These are phyloP conservation scores for western clawed frog (Xenopus tropicalis) DNA, from an alignment of 2,113 vertebrate species.

Conservation along the genomic window UCB_Xtro_10.0 CM004444.2:30616001-30616500, in stretches of 20 bases:
- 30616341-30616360: slow-evolving; percentile 46
- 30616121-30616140: no score
- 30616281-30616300: background rate
- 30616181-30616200: no score
- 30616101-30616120: no score
- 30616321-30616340: slow-evolving; percentile 12
- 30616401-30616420: slow-evolving; percentile 66
- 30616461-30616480: slow-evolving; percentile 33
- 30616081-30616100: no score
- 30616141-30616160: no score
- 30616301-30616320: background rate
- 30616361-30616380: slow-evolving; percentile 46
- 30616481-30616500: slow-evolving; percentile 7
- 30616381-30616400: slow-evolving; percentile 64
- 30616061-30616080: no score
- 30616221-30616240: no score
- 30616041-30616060: no score
- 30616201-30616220: no score
- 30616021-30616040: no score
- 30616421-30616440: slow-evolving; percentile 62
- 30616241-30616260: background rate
- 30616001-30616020: no score
- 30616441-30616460: slow-evolving; percentile 56
- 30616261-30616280: background rate
- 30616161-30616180: no score